phyloP scores from a whole-genome alignment of 64 coral and sea anemone genomes.

The Cladopsammia gracilis region DNA sequence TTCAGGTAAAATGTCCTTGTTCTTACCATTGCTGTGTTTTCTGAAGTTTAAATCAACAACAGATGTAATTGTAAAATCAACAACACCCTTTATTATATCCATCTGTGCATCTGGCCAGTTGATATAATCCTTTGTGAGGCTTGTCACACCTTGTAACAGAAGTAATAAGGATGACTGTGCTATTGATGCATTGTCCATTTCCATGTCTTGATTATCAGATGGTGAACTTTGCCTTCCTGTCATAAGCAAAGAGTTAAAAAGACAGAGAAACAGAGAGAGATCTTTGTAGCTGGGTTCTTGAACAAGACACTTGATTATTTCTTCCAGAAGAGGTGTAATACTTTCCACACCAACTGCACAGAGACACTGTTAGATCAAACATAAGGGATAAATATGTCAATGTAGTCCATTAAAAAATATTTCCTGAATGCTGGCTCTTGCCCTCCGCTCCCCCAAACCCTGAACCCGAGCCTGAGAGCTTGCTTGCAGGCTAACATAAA shows the following conservation, averaged over 20 bases:
- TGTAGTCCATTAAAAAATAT: too few relatives aligned
- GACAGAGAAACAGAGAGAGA: slow-evolving; percentile 13
- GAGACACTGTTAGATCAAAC: slow-evolving; percentile 22
- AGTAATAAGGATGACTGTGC: neutral
- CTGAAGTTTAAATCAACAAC: neutral
- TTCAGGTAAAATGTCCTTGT: neutral
- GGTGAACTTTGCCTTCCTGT: neutral
- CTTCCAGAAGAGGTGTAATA: neutral
- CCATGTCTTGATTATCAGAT: neutral
- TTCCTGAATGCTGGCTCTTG: too few relatives aligned
- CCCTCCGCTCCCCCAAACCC: too few relatives aligned
- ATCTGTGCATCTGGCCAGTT: slow-evolving; percentile 22
- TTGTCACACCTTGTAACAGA: slow-evolving; percentile 1
- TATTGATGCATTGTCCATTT: neutral
- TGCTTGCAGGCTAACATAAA: too few relatives aligned
- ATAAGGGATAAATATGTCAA: neutral
- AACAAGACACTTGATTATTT: neutral
- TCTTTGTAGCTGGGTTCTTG: slow-evolving; percentile 31
- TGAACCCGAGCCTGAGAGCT: too few relatives aligned
- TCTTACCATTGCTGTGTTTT: neutral
- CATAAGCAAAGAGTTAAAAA: slow-evolving; percentile 14
- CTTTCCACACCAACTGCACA: neutral
- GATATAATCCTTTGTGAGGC: neutral
- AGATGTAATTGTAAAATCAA: slow-evolving; percentile 8
- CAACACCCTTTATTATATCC: neutral